Evolutionary conservation across 2,888 invertebrate genomes (phyloP).

Genomic region (Nesidiocoris tenuis): DNA sequence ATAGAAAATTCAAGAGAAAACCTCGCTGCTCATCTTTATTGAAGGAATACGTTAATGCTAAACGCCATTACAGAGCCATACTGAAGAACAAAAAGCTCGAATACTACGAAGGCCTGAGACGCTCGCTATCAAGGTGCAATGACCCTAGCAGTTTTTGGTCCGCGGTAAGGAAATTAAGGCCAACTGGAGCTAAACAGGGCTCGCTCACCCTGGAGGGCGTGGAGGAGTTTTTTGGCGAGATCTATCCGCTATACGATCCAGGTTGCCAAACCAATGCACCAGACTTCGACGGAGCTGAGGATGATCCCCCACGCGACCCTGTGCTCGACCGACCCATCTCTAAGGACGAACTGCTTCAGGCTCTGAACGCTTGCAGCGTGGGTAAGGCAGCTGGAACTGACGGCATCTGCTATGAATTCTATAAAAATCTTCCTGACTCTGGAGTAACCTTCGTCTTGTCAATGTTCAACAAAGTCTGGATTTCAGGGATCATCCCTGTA

Average conservation of each 20-base stretch:
- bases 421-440: background rate
- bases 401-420: conserved; percentile 9
- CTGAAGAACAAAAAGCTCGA: background rate
- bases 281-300: background rate
- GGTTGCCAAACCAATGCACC: background rate
- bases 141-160: background rate
- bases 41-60: background rate
- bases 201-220: background rate
- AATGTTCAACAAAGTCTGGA: background rate
- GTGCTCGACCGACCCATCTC: background rate
- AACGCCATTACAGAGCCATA: background rate
- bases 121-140: background rate
- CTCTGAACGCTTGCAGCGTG: background rate
- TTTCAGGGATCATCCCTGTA: background rate
- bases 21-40: background rate
- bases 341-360: background rate
- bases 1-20: background rate
- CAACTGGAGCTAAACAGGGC: background rate
- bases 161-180: background rate
- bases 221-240: background rate
- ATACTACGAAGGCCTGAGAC: background rate
- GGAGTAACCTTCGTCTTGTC: background rate
- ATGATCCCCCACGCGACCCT: background rate
- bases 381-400: conserved; percentile 1
- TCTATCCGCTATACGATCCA: background rate